A percentile compares a stretch with the other conserved stretches of the same genome.
These are phyloP conservation scores for Ceyx melanurus DNA, from an alignment of 2,113 vertebrate genomes.

Conservation along the genomic window DNA sequence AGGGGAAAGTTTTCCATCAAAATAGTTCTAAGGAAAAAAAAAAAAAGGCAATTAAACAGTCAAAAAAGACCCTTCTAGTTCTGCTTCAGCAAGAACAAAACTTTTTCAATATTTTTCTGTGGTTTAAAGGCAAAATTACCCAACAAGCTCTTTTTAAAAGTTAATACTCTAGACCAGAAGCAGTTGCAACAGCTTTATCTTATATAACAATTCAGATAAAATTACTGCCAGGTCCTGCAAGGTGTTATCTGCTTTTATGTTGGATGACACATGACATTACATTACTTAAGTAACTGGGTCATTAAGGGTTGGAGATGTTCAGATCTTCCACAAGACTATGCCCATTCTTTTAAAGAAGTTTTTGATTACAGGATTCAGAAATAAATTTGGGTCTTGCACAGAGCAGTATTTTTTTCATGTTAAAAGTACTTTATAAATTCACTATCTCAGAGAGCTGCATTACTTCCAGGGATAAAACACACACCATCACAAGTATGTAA, in stretches of 20 bases:
- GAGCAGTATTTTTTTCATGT: not conserved
- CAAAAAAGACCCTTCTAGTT: not conserved
- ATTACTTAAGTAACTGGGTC: not conserved
- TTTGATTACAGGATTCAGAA: not conserved
- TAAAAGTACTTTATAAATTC: not conserved
- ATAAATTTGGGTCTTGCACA: not conserved
- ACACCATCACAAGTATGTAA: fast-evolving
- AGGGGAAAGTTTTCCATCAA: conserved; percentile 94
- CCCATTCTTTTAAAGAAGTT: not conserved
- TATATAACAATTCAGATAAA: not conserved
- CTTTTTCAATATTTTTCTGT: not conserved
- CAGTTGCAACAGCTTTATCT: not conserved
- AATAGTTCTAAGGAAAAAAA: conserved; percentile 86
- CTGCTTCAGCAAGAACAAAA: not conserved
- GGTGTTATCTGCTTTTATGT: not conserved
- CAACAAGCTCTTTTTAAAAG: not conserved
- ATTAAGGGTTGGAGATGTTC: not conserved
- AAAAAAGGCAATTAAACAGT: not conserved
- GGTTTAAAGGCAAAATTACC: not conserved
- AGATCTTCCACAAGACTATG: fast-evolving
- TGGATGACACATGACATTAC: not conserved
- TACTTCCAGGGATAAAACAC: not conserved
- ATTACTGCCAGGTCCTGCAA: not conserved
- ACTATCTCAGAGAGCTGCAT: not conserved
- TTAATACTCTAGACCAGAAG: not conserved